Conservation (phyloP, 2,797 vertebrate species). For the Gorsachius magnificus region DNA sequence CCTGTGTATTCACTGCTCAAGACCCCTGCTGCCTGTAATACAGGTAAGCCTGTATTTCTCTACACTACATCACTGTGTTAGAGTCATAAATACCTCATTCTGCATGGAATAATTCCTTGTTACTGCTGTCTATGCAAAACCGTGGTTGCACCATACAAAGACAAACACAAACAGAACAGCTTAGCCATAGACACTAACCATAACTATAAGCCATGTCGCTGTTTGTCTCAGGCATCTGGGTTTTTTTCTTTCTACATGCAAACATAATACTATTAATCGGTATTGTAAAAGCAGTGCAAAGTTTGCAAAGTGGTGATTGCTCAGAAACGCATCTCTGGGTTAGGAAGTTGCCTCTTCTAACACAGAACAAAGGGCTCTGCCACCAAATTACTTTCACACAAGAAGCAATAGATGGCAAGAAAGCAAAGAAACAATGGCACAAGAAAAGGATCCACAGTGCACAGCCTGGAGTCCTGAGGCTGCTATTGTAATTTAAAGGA, state of each 20-base stretch:
- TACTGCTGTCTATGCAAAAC: not conserved
- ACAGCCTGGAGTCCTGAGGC: not conserved
- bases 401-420: not conserved
- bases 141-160: not conserved
- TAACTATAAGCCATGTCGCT: accelerated
- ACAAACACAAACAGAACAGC: not conserved
- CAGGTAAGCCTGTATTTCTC: not conserved
- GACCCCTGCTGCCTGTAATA: not conserved
- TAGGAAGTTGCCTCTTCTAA: not conserved
- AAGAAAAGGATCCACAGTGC: not conserved
- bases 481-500: conserved; percentile 10
- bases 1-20: not conserved
- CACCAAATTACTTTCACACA: not conserved
- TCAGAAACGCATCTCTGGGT: not conserved
- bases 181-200: not conserved
- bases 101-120: not conserved
- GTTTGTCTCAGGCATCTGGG: not conserved
- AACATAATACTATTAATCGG: not conserved
- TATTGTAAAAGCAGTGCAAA: not conserved
- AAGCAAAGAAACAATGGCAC: not conserved
- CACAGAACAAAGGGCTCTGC: not conserved
- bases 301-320: not conserved
- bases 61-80: too few species aligned
- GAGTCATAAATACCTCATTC: not conserved
- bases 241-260: not conserved